A percentile compares a stretch with the other conserved stretches of the same genome.
Conservation (phyloP, 2,888 invertebrate species). For the Limnephilus marmoratus region DNA sequence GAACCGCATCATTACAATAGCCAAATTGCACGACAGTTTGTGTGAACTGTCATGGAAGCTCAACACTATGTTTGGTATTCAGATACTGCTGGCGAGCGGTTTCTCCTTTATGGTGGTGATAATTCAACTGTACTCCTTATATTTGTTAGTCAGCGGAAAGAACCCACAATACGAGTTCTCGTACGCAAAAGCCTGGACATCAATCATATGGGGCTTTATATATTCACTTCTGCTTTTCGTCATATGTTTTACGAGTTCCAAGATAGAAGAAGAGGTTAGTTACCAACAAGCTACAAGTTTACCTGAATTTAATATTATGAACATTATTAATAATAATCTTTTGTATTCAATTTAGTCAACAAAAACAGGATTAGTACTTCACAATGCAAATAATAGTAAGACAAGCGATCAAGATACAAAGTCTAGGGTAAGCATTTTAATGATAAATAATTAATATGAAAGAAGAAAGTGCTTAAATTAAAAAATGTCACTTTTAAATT, state of each 20-base stretch:
- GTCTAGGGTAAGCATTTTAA: constrained; percentile 55
- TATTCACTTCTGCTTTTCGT: constrained; percentile 48
- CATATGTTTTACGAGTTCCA: constrained; percentile 53
- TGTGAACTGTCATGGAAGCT: background rate
- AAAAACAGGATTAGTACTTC: constrained; percentile 49
- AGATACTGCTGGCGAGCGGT: constrained; percentile 51
- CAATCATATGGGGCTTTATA: constrained; percentile 45
- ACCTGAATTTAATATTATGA: background rate
- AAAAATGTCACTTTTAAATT: background rate
- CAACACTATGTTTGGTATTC: constrained; percentile 52
- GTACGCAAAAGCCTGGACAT: constrained; percentile 53
- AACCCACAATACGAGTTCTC: constrained; percentile 30
- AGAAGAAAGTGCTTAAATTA: background rate
- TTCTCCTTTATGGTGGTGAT: constrained; percentile 56
- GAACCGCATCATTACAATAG: background rate
- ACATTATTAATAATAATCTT: background rate
- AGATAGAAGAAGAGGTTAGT: constrained; percentile 55
- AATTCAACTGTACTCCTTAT: constrained; percentile 58
- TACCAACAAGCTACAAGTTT: constrained; percentile 17
- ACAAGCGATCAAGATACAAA: constrained; percentile 50
- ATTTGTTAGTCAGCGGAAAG: constrained; percentile 58
- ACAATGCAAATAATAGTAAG: constrained; percentile 44
- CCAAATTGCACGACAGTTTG: background rate
- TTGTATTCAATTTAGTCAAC: constrained; percentile 45
- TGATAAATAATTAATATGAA: background rate